A percentile compares a stretch with the other conserved stretches of the same genome.
Conservation (phyloP, 2,797 vertebrate genomes). For the Thaleichthys pacificus region DNA sequence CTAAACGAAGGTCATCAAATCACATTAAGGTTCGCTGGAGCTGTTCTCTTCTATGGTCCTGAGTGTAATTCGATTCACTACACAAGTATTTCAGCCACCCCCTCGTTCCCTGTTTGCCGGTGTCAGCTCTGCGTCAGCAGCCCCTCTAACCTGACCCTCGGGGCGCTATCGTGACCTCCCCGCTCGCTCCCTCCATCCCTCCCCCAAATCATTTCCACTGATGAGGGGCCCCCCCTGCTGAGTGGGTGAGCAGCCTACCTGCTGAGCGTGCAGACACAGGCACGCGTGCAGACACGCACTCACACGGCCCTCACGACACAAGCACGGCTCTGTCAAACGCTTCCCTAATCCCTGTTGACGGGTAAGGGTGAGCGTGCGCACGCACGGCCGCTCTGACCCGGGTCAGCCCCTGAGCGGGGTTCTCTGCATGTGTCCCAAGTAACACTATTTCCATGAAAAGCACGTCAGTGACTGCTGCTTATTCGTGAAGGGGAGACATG, state of each 20-base stretch:
- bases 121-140: not conserved
- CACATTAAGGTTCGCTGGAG: not conserved
- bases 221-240: not conserved
- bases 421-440: too few species aligned
- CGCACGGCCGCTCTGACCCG: not conserved
- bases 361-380: not conserved
- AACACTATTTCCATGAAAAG: too few species aligned
- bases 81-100: not conserved
- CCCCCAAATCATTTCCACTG: not conserved
- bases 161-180: not conserved
- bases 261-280: not conserved
- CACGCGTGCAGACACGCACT: constrained; percentile 9
- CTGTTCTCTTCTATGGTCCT: not conserved
- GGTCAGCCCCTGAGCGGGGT: too few species aligned
- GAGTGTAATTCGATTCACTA: not conserved
- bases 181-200: not conserved
- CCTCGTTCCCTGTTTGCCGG: not conserved
- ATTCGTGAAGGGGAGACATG: too few species aligned
- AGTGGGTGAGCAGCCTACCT: not conserved
- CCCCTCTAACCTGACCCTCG: not conserved
- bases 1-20: not conserved
- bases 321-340: not conserved
- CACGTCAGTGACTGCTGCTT: too few species aligned
- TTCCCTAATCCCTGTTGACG: not conserved
- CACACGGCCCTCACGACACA: constrained; percentile 3